Evolutionary conservation across 1,140 invertebrate species (phyloP), one percentile per base, ranked within the genome.

Genomic region (Drosophila kikkawai): DNA sequence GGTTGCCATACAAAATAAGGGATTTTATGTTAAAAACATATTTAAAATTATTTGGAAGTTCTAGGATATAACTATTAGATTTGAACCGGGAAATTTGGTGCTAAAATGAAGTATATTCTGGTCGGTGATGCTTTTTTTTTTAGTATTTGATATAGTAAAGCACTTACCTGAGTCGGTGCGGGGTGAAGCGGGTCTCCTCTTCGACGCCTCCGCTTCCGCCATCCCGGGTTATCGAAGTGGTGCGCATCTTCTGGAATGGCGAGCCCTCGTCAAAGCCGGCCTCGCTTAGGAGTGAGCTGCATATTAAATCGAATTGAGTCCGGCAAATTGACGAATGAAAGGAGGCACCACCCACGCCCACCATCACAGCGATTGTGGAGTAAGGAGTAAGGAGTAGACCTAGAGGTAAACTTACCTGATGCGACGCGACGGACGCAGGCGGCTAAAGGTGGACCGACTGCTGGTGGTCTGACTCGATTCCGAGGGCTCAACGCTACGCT

Each of bases 231-330:
- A 94, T 93, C 7, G 94, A 94, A 66, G 92, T 93, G 90, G 93
- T 92, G 58, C 94, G 94, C 71, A 95, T 91, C 41, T 93, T 93
- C 22, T 93, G 93, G 75, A 94, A 94, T 65, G 94, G 94, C 65
- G 94, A 94, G 73, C 96, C 96, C 75, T 97, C 96, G 77, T 96
- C 96, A 39, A 96, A 96, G 53, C 96, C 96, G 34, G 94, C 94
- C 51, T 95, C 95, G 86, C 94, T 95, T n/a, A 95, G 94, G n/a
- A 95, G 93, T 42, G 94, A 95, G 87, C 94, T 95, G 92, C 51
- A 93, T 50, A 39, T 37, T 55, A 50, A 66, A 69, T 77, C 37
- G 39, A 39, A 73, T 61, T 61, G 22, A 48, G 48, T 59, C 11
- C 32, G 41, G 37, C 1, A 48, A 44, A 17, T 22, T 45, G 19